These are phyloP conservation scores for Drosophila yakuba DNA, from an alignment of 1,140 invertebrate species.

Conservation along the genomic window DNA sequence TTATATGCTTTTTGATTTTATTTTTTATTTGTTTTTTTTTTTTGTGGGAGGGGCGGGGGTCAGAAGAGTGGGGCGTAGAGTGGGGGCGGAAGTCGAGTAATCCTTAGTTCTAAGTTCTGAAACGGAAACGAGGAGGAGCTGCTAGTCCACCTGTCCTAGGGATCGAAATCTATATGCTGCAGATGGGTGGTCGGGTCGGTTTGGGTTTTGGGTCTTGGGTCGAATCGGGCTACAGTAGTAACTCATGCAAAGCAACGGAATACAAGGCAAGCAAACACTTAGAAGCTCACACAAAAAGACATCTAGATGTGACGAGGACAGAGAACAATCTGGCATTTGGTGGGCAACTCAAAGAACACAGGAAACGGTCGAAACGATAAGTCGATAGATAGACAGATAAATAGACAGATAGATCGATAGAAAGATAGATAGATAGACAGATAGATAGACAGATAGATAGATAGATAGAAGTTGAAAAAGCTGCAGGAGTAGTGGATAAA, in stretches of 20 bases:
- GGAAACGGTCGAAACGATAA: conserved; percentile 22
- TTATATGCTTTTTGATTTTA: background rate
- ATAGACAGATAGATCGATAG: too few relatives aligned
- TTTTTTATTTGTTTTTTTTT: background rate
- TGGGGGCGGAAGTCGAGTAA: conserved; percentile 1
- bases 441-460: conserved; percentile 3
- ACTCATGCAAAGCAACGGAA: conserved; percentile 43
- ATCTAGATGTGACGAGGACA: conserved; percentile 19
- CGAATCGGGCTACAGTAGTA: conserved; percentile 15
- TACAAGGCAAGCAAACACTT: conserved; percentile 48
- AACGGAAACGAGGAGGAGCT: background rate
- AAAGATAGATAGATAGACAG: too few relatives aligned
- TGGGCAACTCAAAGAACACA: conserved; percentile 26
- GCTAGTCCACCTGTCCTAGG: conserved; percentile 2
- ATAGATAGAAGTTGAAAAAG: conserved; percentile 2
- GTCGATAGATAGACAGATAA: conserved; percentile 8
- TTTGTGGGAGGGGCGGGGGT: too few relatives aligned
- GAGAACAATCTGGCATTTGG: conserved; percentile 25
- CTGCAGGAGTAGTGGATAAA: conserved; percentile 7
- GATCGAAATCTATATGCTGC: background rate
- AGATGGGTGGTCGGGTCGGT: background rate
- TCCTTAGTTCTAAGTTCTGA: conserved; percentile 15
- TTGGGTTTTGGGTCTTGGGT: too few relatives aligned
- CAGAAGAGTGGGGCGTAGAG: background rate
- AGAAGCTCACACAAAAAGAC: conserved; percentile 42